Evolutionary conservation across 2,113 vertebrate genomes (phyloP).

Genomic region (Ceratotherium simum): DNA sequence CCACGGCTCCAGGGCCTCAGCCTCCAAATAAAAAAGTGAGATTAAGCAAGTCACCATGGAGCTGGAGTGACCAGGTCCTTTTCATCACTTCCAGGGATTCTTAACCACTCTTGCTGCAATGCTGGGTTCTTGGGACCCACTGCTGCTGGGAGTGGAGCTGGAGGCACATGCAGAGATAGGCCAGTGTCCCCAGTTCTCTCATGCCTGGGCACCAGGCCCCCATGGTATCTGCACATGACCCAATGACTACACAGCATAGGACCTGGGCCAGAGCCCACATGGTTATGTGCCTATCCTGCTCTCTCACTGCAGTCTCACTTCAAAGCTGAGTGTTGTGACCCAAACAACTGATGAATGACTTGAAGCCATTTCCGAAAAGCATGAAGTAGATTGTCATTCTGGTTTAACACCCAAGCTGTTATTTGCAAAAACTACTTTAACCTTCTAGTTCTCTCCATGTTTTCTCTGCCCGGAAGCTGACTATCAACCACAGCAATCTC

Average conservation of each 20-base stretch:
- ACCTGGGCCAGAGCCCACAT: accelerated
- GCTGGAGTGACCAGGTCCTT: neutral
- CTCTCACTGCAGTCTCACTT: neutral
- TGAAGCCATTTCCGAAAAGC: slow-evolving; percentile 35
- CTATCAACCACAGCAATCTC: neutral
- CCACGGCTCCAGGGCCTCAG: neutral
- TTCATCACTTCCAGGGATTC: neutral
- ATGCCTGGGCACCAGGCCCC: neutral
- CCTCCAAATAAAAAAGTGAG: neutral
- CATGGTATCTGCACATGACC: accelerated
- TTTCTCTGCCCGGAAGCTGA: neutral
- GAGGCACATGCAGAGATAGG: neutral
- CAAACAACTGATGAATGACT: neutral
- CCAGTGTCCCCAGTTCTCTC: neutral
- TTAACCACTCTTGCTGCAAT: accelerated
- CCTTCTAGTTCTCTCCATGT: neutral
- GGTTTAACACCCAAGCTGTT: neutral
- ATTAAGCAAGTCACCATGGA: neutral
- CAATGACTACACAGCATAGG: too few species aligned
- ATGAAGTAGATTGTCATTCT: neutral
- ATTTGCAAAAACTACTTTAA: slow-evolving; percentile 2
- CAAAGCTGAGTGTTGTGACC: neutral
- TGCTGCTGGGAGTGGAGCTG: neutral
- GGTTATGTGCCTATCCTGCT: neutral
- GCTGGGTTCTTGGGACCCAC: neutral